Evolutionary conservation across 2,797 vertebrate species (phyloP).

Genomic region (Aplochiton taeniatus): DNA sequence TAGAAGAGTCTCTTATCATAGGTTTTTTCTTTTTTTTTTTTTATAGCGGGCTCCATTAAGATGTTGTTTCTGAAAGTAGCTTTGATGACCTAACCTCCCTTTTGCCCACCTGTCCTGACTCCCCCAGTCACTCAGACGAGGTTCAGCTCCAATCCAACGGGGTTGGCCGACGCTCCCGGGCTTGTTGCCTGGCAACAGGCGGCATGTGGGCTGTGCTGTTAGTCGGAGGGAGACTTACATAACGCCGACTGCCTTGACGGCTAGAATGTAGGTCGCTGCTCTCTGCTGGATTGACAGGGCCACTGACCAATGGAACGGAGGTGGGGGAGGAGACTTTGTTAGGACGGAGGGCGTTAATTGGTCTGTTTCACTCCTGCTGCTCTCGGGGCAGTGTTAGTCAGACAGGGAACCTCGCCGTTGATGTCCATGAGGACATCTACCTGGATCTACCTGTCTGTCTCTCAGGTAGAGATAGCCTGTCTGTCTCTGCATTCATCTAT

Average conservation of each 20-base stretch:
- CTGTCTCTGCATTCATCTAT: background rate
- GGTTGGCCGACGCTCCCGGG: conserved; percentile 48
- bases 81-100: too few relatives aligned
- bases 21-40: too few relatives aligned
- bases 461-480: too few relatives aligned
- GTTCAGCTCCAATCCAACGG: conserved; percentile 43
- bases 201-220: conserved; percentile 36
- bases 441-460: too few relatives aligned
- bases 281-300: conserved; percentile 23
- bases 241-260: conserved; percentile 53
- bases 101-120: too few relatives aligned
- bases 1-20: too few relatives aligned
- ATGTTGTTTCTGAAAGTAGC: too few relatives aligned
- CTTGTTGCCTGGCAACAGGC: conserved; percentile 73
- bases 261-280: conserved; percentile 64
- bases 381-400: too few relatives aligned
- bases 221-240: conserved; percentile 55
- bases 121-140: conserved; percentile 15
- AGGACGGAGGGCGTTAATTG: too few relatives aligned
- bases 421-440: too few relatives aligned
- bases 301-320: background rate
- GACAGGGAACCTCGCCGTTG: too few relatives aligned
- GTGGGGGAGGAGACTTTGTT: background rate
- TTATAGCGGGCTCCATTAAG: too few relatives aligned
- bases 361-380: background rate